Evolutionary conservation across 30 jellyfish, hydroid and myxozoan species (phyloP), one percentile per base, ranked within the genome.

Genomic region (Cassiopea andromeda): DNA sequence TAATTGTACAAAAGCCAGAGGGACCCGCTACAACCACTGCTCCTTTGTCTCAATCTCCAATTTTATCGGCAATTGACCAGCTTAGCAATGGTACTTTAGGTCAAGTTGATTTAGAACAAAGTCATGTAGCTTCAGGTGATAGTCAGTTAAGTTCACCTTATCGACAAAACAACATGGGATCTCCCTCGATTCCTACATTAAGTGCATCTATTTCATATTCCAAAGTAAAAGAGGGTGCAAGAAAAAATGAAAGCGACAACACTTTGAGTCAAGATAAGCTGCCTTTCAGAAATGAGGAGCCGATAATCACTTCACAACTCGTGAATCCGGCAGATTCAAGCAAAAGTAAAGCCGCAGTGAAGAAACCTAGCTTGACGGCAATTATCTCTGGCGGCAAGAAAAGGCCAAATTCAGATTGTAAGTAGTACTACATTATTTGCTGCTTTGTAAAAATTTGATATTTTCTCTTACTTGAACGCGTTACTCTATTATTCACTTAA

Each of bases 211-310:
- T 72, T 9, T 70, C 92, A n/a, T 48, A 80, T 57, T 17, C 87
- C 19, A 18, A 38, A 10, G 61, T 38, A 74, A 44, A 43, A 27
- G 67, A 17, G 27, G 44, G 17, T 8, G 59, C 75, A 67, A 14
- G 80, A 38, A 38, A 60, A 47, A 19, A 66, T 19, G 7, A 6
- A 66, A 66, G 4, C 43, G n/a, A 70, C 54, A 70, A 54, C 50
- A 70, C 50, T 8, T 69, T 84, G 9, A 66, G 72, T 45, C 85
- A 87, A 19, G 78, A 78, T 75, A 87, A 77, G 44, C 75, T 87
- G 16, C 94, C 94, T 1, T 87, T 87, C 60, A 77, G 72, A 73
- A 87, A 87, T 72, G 94, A 87, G 18, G 94, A 61, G 46, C 94
- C 94, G 10, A 50, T 87, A 17, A 80, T 73, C 15, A 48, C 83